Evolutionary conservation across 2,113 vertebrate species (phyloP), one percentile per base, ranked within the genome.

Genomic region (Zosterops borbonicus): DNA sequence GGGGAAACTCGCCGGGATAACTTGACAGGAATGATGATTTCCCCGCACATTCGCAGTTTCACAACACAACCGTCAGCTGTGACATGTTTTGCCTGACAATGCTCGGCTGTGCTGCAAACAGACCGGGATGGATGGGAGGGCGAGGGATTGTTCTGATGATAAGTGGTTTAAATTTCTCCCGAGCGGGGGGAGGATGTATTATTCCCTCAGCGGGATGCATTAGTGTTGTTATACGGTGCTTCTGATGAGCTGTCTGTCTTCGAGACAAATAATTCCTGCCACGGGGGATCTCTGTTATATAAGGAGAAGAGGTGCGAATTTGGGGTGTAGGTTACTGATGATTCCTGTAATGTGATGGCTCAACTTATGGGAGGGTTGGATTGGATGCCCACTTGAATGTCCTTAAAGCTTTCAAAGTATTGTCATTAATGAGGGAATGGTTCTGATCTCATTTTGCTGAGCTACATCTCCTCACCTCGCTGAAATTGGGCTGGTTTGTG

Each of bases 11-110:
- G 70, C 12, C 70, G 55, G 87, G 70, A 76, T 47, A 83, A 90
- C 70, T 90, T 90, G 87, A 55, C 87, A 83, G 79, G 14, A 62
- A 76, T 23, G 63, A 62, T 83, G 80, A 81, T 92, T 76, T 95
- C 71, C 62, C 64, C 25, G 52, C 73, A 71, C 82, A 24, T 90
- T 89, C 42, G 44, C 93, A 82, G 88, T 55, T 92, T 88, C 83
- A 46, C 81, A 53, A 77, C 93, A 62, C 89, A 89, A 52, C 75
- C 83, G n/a, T 82, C 20, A 91, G 75, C 77, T 82, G 56, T 95
- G 83, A 83, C 95, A 95, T 80, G 89, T 87, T 92, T 80, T 87
- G 83, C 80, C 68, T 95, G 44, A 29, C 33, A 27, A 31, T 39
- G 58, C 86, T 81, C 13, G 9, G 80, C 84, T 70, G 80, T 35